Evolutionary conservation across 2,888 invertebrate species (phyloP), one percentile per base, ranked within the genome.

Genomic region (Arge pagana): DNA sequence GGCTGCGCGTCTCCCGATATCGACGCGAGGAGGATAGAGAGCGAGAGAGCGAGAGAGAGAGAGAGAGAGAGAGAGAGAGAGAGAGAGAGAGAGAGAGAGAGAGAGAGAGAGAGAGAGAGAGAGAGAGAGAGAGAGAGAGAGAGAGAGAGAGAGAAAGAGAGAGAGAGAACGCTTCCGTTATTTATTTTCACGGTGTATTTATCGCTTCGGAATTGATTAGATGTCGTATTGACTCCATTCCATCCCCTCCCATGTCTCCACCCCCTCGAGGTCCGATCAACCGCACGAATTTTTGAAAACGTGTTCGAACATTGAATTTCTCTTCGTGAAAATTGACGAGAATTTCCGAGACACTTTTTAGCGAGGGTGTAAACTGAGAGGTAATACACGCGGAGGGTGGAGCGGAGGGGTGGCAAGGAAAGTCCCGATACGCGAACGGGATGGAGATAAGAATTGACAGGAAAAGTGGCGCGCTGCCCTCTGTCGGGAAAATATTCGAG

Each of bases 111-210:
- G 35, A 24, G 28, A 37, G 36, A 33, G 45, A 26, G 26, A 23
- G 15, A 24, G 19, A 37, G 24, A 24, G 31, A 35, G 40, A 13
- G 37, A n/a, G 7, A n/a, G n/a, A 6, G 15, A 36, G 23, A 40
- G 39, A 45, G 15, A 24, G 35, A 31, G 33, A 15, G 42, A 52
- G 40, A 49, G 33, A 33, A 18, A 19, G 37, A 26, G 53, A 16
- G 33, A 19, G 42, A 36, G 26, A 21, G 18, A 49, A 24, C 36
- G 56, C 4, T 28, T 19, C 62, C 64, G 66, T 72, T 71, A 71
- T 71, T 72, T 71, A 72, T 71, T 68, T 64, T 61, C 64, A 59
- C 62, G 60, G 63, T 74, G 69, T 67, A 74, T 74, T 73, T 73
- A 73, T 72, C 68, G 64, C 53, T 23, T 50, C 56, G 68, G 72